phyloP scores from a whole-genome alignment of 2,113 vertebrate genomes.

The Rutilus rutilus region DNA sequence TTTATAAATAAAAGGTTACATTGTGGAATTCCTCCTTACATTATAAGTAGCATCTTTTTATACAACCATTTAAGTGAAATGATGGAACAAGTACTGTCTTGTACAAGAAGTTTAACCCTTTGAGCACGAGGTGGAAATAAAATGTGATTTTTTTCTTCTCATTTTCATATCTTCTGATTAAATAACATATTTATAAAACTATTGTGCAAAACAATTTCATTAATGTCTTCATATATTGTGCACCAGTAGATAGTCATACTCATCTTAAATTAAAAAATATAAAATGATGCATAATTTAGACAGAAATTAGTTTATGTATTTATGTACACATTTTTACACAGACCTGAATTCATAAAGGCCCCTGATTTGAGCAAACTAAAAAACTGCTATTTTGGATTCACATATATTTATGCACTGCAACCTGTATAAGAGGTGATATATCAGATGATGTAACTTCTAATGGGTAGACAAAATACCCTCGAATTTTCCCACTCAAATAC shows the following conservation, averaged over 20 bases:
- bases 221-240: conserved; percentile 81
- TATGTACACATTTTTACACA: conserved; percentile 81
- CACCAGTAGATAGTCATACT: conserved; percentile 82
- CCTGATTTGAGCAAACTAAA: conserved; percentile 75
- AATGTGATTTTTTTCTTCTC: conserved; percentile 69
- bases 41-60: conserved; percentile 96
- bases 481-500: conserved; percentile 52
- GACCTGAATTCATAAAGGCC: conserved; percentile 80
- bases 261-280: conserved; percentile 85
- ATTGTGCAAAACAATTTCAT: conserved; percentile 95
- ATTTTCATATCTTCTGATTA: conserved; percentile 76
- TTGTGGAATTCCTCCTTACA: conserved; percentile 88
- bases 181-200: conserved; percentile 86
- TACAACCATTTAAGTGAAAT: conserved; percentile 93
- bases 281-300: conserved; percentile 87
- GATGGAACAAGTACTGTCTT: conserved; percentile 85
- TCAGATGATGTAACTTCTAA: conserved; percentile 40
- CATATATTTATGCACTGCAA: conserved; percentile 58
- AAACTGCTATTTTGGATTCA: conserved; percentile 58
- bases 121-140: conserved; percentile 89
- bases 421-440: conserved; percentile 55
- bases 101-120: conserved; percentile 96
- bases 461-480: conserved; percentile 54
- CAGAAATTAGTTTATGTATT: conserved; percentile 77
- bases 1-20: conserved; percentile 94